Percentiles rank a stretch among this genome's conserved stretches.
Conservation (phyloP, 2,797 vertebrate genomes). For the Cynopterus sphinx region DNA sequence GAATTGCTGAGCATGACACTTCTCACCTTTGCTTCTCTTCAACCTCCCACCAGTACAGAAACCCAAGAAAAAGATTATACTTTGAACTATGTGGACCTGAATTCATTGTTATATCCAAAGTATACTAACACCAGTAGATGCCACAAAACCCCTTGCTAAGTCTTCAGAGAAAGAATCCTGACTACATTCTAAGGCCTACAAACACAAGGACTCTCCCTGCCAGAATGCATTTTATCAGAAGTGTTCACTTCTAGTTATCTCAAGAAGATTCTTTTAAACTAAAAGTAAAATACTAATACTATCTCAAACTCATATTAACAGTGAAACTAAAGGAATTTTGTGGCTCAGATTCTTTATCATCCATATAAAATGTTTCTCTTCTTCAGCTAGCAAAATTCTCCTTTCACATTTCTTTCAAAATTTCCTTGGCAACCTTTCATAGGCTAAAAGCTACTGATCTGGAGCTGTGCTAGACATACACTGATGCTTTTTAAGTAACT, state of each 20-base stretch:
- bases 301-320: neutral
- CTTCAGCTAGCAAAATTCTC: neutral
- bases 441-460: slow-evolving; percentile 22
- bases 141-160: neutral
- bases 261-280: slow-evolving; percentile 33
- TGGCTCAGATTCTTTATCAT: slow-evolving; percentile 29
- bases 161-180: slow-evolving; percentile 15
- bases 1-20: neutral
- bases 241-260: slow-evolving; percentile 6
- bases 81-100: neutral
- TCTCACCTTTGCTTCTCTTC: neutral
- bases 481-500: neutral
- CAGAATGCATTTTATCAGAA: slow-evolving; percentile 9
- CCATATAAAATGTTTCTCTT: neutral
- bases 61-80: neutral
- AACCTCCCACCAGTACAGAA: neutral
- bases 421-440: slow-evolving; percentile 13
- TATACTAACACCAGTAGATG: neutral
- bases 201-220: neutral
- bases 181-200: slow-evolving; percentile 21
- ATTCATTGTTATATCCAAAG: neutral
- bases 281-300: neutral
- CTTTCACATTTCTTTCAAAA: neutral
- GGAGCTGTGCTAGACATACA: neutral
- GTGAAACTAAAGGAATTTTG: slow-evolving; percentile 19